Conservation (phyloP, 2,113 vertebrate genomes). For the Spea multiplicata region DNA sequence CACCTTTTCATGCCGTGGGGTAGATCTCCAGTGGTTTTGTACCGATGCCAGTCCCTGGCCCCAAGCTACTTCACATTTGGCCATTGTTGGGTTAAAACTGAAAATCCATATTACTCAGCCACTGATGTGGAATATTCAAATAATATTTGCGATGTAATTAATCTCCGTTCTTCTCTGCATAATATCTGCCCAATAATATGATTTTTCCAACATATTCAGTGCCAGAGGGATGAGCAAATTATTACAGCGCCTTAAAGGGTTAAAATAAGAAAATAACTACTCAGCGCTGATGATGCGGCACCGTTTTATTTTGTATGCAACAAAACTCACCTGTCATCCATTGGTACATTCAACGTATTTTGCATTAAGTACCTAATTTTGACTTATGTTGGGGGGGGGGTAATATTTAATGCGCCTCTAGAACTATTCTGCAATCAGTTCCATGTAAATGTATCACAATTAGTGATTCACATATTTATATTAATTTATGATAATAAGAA, state of each 20-base stretch:
- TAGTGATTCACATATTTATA: constrained; percentile 21
- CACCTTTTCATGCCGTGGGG: too few species aligned
- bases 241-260: not conserved
- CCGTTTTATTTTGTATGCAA: not conserved
- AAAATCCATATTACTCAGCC: not conserved
- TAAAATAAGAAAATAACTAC: not conserved
- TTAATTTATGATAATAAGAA: constrained; percentile 19
- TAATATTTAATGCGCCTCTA: not conserved
- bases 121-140: constrained; percentile 6
- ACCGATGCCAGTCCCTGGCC: too few species aligned
- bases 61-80: too few species aligned
- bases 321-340: not conserved
- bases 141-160: constrained; percentile 23
- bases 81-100: too few species aligned
- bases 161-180: not conserved
- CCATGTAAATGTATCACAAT: constrained; percentile 21
- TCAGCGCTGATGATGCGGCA: too few species aligned
- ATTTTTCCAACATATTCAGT: not conserved
- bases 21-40: too few species aligned
- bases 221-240: not conserved
- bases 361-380: not conserved
- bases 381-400: not conserved
- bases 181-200: too few species aligned
- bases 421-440: constrained; percentile 11
- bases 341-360: not conserved